Conservation (phyloP, 2,888 invertebrate genomes). For the Caprella mutica region DNA sequence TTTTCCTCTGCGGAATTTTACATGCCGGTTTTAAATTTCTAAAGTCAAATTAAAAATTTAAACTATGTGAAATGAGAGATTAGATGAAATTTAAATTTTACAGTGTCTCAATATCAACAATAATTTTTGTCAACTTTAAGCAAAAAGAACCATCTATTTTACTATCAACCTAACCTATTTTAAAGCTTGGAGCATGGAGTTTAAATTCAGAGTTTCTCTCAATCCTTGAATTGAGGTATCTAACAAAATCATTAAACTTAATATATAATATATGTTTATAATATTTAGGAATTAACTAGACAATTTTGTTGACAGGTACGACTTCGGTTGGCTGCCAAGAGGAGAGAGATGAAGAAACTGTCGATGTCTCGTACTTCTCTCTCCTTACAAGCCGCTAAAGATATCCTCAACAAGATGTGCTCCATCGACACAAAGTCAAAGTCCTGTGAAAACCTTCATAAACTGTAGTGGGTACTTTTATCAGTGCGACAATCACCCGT, state of each 20-base stretch:
- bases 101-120: no score
- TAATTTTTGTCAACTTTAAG: no score
- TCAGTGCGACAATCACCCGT: no score
- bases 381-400: conserved; percentile 44
- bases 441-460: conserved; percentile 37
- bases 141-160: no score
- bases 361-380: conserved; percentile 59
- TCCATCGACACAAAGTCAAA: conserved; percentile 42
- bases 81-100: no score
- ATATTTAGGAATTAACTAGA: not conserved
- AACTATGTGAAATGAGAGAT: not conserved
- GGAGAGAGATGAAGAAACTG: conserved; percentile 30
- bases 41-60: not conserved
- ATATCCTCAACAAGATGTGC: conserved; percentile 38
- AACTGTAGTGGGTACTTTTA: conserved; percentile 26
- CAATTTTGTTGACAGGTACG: conserved; percentile 14
- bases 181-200: no score
- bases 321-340: conserved; percentile 20
- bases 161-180: no score
- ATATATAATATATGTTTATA: not conserved
- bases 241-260: no score
- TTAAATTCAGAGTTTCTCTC: no score
- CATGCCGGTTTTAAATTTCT: no score
- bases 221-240: no score
- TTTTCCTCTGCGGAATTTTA: no score